phyloP scores from a whole-genome alignment of 2,113 vertebrate species.

The Empidonax alnorum region DNA sequence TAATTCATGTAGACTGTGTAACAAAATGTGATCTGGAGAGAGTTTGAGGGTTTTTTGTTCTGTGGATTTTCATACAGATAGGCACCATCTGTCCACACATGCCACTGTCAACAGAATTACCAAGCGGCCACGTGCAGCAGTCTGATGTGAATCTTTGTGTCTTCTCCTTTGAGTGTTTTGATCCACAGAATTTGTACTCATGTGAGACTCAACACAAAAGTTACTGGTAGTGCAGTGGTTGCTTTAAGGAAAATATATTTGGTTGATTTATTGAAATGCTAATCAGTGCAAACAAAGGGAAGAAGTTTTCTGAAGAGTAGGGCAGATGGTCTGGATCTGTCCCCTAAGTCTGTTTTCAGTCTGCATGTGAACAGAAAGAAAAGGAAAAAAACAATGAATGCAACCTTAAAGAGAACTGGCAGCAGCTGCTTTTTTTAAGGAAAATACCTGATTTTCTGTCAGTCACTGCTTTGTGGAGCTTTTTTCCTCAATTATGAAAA shows the following conservation, averaged over 20 bases:
- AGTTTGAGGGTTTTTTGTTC: not conserved
- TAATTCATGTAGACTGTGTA: not conserved
- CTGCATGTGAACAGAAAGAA: not conserved
- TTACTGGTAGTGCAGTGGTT: not conserved
- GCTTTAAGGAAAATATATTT: not conserved
- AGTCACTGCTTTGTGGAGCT: not conserved
- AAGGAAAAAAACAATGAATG: not conserved
- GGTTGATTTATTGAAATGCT: not conserved
- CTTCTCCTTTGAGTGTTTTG: not conserved
- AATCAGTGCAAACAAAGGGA: not conserved
- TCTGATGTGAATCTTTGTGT: not conserved
- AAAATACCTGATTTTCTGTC: not conserved
- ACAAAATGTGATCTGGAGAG: not conserved
- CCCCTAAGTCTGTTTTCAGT: not conserved
- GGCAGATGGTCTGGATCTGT: not conserved
- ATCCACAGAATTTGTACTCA: not conserved
- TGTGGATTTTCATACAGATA: not conserved
- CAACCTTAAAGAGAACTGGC: not conserved
- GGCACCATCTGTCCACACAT: not conserved
- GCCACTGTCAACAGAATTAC: not conserved
- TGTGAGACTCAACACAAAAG: not conserved
- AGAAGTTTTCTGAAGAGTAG: not conserved
- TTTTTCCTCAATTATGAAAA: not conserved
- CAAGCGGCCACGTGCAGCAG: rapidly evolving
- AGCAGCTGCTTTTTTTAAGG: not conserved